These are phyloP conservation scores for Oscheius myriophilus DNA, from an alignment of 2,888 invertebrate species.

Conservation along the genomic window DNA sequence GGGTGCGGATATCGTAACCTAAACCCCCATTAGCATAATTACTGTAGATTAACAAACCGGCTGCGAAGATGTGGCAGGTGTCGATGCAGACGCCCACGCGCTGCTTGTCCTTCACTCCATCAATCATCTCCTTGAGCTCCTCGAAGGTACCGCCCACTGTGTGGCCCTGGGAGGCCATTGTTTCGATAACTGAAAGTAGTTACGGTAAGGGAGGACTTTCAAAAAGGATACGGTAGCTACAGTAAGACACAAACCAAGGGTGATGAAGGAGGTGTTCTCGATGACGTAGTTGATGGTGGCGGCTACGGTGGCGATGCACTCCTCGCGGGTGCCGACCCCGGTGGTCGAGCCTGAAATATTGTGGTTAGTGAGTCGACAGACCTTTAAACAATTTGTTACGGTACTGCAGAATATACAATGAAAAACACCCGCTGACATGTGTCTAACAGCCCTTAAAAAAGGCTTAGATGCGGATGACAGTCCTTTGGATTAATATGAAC, in stretches of 20 bases:
- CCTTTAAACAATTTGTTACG: no score
- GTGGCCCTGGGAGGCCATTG: conserved; percentile 72
- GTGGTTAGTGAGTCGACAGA: no score
- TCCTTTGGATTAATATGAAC: no score
- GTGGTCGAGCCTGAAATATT: conserved; percentile 70
- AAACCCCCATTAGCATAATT: conserved; percentile 29
- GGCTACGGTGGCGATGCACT: conserved; percentile 71
- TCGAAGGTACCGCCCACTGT: conserved; percentile 73
- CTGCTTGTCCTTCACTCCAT: conserved; percentile 70
- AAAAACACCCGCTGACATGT: no score
- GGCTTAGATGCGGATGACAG: no score
- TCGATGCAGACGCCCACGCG: conserved; percentile 74
- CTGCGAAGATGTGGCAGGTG: conserved; percentile 69
- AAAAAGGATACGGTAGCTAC: no score
- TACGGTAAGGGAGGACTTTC: background rate
- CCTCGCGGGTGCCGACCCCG: conserved; percentile 66
- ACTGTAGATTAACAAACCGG: conserved; percentile 40
- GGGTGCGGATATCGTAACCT: conserved; percentile 73
- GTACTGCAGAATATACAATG: no score
- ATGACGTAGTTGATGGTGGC: conserved; percentile 71
- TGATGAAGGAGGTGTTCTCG: conserved; percentile 49
- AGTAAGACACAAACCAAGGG: conserved; percentile 37
- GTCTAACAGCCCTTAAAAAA: no score
- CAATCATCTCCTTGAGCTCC: conserved; percentile 71
- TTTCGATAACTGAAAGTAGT: conserved; percentile 71